Conservation (phyloP, 2,113 vertebrate species). For the Lota lota region DNA sequence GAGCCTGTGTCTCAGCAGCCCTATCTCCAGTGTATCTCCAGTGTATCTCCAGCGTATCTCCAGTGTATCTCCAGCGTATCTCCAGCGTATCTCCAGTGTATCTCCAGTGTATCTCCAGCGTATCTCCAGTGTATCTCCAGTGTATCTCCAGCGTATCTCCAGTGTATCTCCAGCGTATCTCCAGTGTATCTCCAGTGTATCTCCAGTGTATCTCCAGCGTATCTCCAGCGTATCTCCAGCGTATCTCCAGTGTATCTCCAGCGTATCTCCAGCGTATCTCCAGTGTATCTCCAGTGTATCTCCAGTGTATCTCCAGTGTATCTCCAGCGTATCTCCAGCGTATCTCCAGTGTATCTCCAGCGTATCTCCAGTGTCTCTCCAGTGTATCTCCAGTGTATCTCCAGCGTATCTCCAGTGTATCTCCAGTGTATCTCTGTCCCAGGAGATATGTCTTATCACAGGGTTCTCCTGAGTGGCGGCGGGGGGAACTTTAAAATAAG, state of each 20-base stretch:
- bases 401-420: too few relatives aligned
- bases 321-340: too few relatives aligned
- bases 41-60: slow-evolving; percentile 9
- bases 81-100: too few relatives aligned
- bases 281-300: slow-evolving; percentile 10
- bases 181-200: slow-evolving; percentile 8
- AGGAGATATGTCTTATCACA: slow-evolving; percentile 43
- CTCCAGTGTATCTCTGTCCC: slow-evolving; percentile 1
- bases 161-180: slow-evolving; percentile 8
- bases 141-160: slow-evolving; percentile 12
- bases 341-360: slow-evolving; percentile 10
- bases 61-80: slow-evolving; percentile 1
- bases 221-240: too few relatives aligned
- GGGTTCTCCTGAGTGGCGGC: slow-evolving; percentile 45
- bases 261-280: too few relatives aligned
- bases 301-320: slow-evolving; percentile 11
- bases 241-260: slow-evolving; percentile 10
- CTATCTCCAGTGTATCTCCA: slow-evolving; percentile 10
- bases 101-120: slow-evolving; percentile 12
- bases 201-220: slow-evolving; percentile 6
- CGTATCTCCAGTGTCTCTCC: too few relatives aligned
- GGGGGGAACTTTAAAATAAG: slow-evolving; percentile 49
- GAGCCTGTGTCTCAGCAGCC: slow-evolving; percentile 19
- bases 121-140: too few relatives aligned
- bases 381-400: slow-evolving; percentile 10